phyloP scores from a whole-genome alignment of 2,113 vertebrate species.

The Fulmarus glacialis region DNA sequence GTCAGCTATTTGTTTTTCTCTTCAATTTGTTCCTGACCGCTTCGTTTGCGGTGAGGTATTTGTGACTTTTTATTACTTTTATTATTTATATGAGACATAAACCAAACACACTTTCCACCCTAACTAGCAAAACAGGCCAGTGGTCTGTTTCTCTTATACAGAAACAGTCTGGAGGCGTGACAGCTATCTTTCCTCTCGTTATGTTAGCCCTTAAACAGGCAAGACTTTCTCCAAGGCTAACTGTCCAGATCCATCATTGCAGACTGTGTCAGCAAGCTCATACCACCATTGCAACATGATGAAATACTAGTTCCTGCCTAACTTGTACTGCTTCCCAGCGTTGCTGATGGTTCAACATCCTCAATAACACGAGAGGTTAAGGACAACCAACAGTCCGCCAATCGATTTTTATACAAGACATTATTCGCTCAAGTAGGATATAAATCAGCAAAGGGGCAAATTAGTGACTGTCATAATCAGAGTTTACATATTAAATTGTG shows the following conservation, averaged over 20 bases:
- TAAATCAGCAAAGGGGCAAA: background rate
- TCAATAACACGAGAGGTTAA: background rate
- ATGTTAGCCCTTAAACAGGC: conserved; percentile 8
- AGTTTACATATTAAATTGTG: background rate
- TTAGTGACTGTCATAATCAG: background rate
- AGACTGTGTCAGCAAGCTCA: background rate
- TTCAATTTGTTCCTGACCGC: background rate
- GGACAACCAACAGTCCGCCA: background rate
- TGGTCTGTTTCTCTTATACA: background rate
- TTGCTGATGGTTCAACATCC: background rate
- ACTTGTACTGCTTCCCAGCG: background rate
- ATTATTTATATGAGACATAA: conserved; percentile 51
- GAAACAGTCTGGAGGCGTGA: background rate
- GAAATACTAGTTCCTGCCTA: background rate
- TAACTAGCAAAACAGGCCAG: conserved; percentile 8
- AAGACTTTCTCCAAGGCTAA: background rate
- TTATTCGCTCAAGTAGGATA: background rate
- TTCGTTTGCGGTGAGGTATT: conserved; percentile 7
- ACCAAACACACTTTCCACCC: conserved; percentile 28
- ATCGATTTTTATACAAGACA: background rate
- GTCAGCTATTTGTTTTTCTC: conserved; percentile 51
- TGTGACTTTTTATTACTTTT: conserved; percentile 43
- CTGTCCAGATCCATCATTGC: background rate
- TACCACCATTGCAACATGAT: background rate
- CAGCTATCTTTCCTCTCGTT: background rate